phyloP scores from a whole-genome alignment of 2,113 vertebrate genomes.

The Progne subis region DNA sequence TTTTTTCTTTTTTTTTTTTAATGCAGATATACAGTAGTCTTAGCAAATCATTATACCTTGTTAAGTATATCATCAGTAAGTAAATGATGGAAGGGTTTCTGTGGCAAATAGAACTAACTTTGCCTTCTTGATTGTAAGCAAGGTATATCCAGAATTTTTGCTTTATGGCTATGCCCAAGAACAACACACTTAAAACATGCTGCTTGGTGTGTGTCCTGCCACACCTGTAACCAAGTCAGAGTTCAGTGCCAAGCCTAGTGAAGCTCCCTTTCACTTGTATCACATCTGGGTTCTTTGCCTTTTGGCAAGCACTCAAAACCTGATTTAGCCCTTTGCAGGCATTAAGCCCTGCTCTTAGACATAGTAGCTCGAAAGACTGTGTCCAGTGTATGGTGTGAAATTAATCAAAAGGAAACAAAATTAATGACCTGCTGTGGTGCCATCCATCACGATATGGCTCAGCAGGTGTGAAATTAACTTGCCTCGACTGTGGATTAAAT shows the following conservation, averaged over 20 bases:
- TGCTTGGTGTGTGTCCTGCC: not conserved
- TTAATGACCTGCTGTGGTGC: constrained; percentile 65
- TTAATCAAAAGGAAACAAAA: constrained; percentile 74
- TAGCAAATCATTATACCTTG: not conserved
- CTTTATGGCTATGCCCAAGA: not conserved
- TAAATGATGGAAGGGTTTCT: not conserved
- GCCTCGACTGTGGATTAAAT: constrained; percentile 51
- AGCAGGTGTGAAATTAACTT: constrained; percentile 71
- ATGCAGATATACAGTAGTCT: not conserved
- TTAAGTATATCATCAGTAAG: not conserved
- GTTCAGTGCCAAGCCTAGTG: not conserved
- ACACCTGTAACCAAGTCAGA: not conserved
- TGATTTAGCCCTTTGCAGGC: constrained; percentile 50
- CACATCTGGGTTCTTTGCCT: constrained; percentile 42
- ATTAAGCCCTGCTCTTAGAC: constrained; percentile 26
- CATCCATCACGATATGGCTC: constrained; percentile 52
- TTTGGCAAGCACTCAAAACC: constrained; percentile 34
- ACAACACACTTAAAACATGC: not conserved
- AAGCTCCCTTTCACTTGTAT: not conserved
- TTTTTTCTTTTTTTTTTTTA: not conserved
- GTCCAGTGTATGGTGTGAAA: constrained; percentile 64
- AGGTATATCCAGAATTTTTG: not conserved
- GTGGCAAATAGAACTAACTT: not conserved
- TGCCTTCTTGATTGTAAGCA: not conserved
- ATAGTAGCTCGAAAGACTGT: constrained; percentile 41